Evolutionary conservation across 2,888 invertebrate species (phyloP).

Genomic region (Torymus tubicola): DNA sequence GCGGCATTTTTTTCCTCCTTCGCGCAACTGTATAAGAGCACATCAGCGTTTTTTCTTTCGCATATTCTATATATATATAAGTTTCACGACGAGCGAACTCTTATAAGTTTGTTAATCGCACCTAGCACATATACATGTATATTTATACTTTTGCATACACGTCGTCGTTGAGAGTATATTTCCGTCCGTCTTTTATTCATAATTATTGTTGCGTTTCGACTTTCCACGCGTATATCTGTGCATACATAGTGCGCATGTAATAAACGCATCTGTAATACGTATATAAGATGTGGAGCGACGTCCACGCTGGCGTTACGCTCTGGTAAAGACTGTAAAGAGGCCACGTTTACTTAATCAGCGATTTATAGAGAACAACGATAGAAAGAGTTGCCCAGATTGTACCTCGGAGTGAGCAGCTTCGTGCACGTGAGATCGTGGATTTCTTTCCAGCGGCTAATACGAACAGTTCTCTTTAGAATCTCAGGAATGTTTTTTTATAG

Average conservation of each 20-base stretch:
- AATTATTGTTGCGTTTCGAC: constrained; percentile 1
- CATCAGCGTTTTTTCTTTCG: no score
- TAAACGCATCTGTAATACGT: not conserved
- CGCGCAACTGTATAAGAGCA: no score
- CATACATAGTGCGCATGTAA: not conserved
- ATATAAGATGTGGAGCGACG: no score
- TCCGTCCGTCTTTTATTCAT: constrained; percentile 40
- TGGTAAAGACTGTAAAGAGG: constrained; percentile 43
- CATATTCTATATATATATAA: no score
- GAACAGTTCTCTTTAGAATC: not conserved
- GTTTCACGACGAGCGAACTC: no score
- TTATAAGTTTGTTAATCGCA: no score
- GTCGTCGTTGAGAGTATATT: constrained; percentile 37
- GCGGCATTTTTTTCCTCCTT: no score
- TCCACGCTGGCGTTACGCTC: not conserved
- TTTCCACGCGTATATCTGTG: not conserved
- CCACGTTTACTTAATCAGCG: constrained; percentile 44
- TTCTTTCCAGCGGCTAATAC: constrained; percentile 7
- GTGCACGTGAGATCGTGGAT: not conserved
- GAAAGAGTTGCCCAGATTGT: not conserved
- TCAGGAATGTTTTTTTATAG: not conserved
- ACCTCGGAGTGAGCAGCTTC: no score
- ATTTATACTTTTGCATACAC: constrained; percentile 7
- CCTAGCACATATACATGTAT: not conserved
- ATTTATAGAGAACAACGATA: not conserved